Evolutionary conservation across 2,113 vertebrate genomes (phyloP).

Genomic region (Chitala chitala): DNA sequence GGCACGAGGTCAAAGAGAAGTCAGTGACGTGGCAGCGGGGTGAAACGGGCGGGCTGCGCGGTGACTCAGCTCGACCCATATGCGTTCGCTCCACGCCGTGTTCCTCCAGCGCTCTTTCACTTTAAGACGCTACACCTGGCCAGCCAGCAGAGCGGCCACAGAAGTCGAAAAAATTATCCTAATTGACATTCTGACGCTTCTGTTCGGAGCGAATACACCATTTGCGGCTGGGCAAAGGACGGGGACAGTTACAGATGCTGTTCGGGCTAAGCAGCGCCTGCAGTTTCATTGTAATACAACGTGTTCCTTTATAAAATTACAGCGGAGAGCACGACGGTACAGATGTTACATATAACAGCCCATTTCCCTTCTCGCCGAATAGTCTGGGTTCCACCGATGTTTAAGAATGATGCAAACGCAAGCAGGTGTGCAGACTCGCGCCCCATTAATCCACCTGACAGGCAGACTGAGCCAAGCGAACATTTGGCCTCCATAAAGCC

Average conservation of each 20-base stretch:
- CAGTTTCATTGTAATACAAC: neutral
- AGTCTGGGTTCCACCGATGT: constrained; percentile 10
- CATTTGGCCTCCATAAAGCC: neutral
- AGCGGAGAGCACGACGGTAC: neutral
- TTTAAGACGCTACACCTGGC: constrained; percentile 2
- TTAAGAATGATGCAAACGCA: neutral
- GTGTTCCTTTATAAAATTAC: constrained; percentile 1
- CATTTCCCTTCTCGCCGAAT: neutral
- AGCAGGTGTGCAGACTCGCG: constrained; percentile 1
- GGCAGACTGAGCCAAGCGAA: constrained; percentile 10
- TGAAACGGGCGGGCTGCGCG: constrained; percentile 30
- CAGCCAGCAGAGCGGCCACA: neutral
- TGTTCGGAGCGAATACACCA: neutral
- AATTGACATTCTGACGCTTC: neutral
- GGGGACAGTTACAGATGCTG: neutral
- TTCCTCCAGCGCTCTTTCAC: constrained; percentile 26
- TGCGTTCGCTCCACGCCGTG: constrained; percentile 23
- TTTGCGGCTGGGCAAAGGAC: neutral
- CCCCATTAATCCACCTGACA: constrained; percentile 30
- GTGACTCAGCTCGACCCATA: constrained; percentile 31
- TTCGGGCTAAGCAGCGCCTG: neutral
- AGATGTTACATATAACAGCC: neutral
- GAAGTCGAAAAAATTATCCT: too few species aligned
- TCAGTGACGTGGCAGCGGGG: neutral
- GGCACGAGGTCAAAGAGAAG: neutral